Base-by-base conservation (phyloP, 2,113 vertebrate species). In the Acinonyx jubatus region DNA sequence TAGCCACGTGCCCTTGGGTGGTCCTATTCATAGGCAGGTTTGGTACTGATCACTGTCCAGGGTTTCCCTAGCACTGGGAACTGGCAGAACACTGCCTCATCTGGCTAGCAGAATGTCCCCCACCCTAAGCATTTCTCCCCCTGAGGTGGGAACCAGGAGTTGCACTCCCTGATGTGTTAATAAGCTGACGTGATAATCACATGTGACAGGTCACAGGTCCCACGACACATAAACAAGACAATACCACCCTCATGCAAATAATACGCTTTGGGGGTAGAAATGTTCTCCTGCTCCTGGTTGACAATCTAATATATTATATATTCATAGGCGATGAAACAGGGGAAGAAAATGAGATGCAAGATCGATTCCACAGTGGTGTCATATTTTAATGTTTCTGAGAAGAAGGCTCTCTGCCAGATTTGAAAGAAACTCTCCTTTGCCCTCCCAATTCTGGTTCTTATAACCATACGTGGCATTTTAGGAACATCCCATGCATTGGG, bases 41-140 rank as follows among this genome's bases (percentile, higher is more conserved):
- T 97, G 95, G 69, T 88, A 82, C 29, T 96, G 97, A 97, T 96
- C 96, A 94, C 31, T 81, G 36, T 66, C 93, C 74, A 89, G 91
- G 33, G 50, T 89, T 96, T 96, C 91, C 85, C 68, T 98, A 94
- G 96, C 95, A 93, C 16, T 23, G 50, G 55, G 68, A 97, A 55
- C 83, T 97, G 87, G 87, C 83, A 98, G 61, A 80, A 73, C 29
- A 29, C 92, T 91, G 76, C 84, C 79, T 80, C 87, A 94, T 96
- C 90, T 97, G 97, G 95, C 76, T 92, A 81, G n/a, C 96, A 98
- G 92, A 83, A 96, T 85, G 65, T 12, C 50, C 52, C 93, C 33
- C 19, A 79, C 63, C 29, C 68, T 27, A 36, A 71, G 74, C 5
- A 90, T 63, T 82, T 68, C 79, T 13, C 14, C 33, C 63, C 91